Conservation (phyloP, 2,113 vertebrate genomes). For the Chauna torquata region DNA sequence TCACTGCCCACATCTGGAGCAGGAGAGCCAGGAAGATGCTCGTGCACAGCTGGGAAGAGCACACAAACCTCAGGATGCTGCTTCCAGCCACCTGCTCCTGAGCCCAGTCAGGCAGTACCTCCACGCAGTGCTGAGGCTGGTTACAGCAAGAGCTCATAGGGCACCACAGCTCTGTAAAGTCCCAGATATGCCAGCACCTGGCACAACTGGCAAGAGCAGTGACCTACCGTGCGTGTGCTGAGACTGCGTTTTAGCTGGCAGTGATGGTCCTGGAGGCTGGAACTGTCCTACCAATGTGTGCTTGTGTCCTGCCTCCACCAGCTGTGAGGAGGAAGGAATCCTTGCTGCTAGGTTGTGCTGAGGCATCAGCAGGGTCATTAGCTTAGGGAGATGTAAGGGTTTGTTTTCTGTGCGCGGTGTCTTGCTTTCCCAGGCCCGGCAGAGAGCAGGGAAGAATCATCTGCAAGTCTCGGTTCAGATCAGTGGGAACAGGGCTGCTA, state of each 20-base stretch:
- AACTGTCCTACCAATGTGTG: neutral
- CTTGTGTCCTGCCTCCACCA: constrained; percentile 7
- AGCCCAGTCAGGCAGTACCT: neutral
- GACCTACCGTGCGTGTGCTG: neutral
- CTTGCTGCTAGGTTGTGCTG: neutral
- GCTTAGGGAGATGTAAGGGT: neutral
- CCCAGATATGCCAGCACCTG: neutral
- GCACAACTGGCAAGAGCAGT: neutral
- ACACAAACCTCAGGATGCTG: neutral
- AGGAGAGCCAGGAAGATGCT: neutral
- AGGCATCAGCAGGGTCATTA: neutral
- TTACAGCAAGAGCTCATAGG: neutral
- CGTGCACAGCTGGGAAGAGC: neutral
- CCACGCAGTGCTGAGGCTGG: neutral
- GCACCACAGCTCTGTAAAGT: neutral
- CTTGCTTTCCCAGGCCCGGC: constrained; percentile 23
- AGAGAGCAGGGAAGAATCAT: constrained; percentile 12
- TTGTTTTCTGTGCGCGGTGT: constrained; percentile 3
- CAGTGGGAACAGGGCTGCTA: neutral
- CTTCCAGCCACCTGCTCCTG: neutral
- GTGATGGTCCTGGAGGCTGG: neutral
- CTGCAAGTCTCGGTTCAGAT: neutral
- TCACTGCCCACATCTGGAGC: neutral
- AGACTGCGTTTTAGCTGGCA: neutral
- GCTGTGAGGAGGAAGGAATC: constrained; percentile 29